These are phyloP conservation scores for Florisuga fusca DNA, from an alignment of 2,797 vertebrate species.

Conservation along the genomic window DNA sequence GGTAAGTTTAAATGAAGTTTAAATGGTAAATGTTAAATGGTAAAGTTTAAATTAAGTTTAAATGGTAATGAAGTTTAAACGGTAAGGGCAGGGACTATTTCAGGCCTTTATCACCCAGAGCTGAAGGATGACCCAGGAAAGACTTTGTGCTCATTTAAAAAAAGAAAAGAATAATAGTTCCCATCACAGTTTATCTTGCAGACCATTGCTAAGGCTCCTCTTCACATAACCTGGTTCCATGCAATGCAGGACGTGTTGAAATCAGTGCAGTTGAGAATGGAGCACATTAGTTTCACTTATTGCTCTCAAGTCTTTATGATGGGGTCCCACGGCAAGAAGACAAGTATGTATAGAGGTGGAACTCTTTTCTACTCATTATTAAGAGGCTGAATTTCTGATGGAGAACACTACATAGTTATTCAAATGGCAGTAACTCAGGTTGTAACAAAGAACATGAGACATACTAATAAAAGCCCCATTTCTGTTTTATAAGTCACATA, in stretches of 20 bases:
- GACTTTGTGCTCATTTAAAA: neutral
- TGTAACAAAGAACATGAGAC: slow-evolving; percentile 48
- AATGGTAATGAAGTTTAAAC: neutral
- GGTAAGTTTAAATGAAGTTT: neutral
- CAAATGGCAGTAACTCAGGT: slow-evolving; percentile 27
- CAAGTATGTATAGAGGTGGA: neutral
- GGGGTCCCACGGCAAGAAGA: neutral
- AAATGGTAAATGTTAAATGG: too few relatives aligned
- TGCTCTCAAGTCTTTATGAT: neutral
- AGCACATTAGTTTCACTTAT: neutral
- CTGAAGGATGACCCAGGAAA: slow-evolving; percentile 2
- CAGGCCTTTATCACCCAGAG: neutral
- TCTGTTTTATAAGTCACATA: slow-evolving; percentile 54
- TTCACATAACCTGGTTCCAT: neutral
- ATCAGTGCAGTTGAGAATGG: neutral
- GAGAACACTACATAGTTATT: slow-evolving; percentile 44
- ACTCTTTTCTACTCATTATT: neutral
- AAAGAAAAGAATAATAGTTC: neutral
- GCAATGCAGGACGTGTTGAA: neutral
- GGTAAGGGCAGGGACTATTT: neutral
- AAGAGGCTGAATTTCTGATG: slow-evolving; percentile 43
- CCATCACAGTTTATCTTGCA: neutral
- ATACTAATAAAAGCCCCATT: slow-evolving; percentile 51
- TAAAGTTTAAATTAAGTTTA: too few relatives aligned
- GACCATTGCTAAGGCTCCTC: neutral